Evolutionary conservation across 1,140 invertebrate genomes (phyloP), one percentile per base, ranked within the genome.

Genomic region (Drosophila parabipectinata): DNA sequence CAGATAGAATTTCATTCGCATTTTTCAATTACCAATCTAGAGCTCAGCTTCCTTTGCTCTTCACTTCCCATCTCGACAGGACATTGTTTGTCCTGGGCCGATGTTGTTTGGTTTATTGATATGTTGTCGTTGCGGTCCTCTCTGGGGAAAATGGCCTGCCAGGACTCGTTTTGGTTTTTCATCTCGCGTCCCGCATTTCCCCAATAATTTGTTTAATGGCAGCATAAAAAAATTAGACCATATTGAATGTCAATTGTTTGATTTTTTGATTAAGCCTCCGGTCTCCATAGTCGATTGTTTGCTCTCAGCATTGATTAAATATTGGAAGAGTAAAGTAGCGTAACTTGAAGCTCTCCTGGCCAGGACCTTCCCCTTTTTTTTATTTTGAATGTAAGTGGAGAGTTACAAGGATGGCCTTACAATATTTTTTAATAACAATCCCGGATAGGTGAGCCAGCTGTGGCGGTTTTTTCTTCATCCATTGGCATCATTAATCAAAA

Each of bases 241-340:
- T 90, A 90, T 90, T 90, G 88, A 90, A 90, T 90, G 88, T 90
- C 88, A 90, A 90, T 90, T 90, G 88, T 90, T 90, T 90, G 88
- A 90, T 81, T 90, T 90, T 90, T 83, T 80, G 82, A 90, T 90
- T 87, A 90, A 77, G 81, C 54, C 58, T 44, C 54, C 12, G 32
- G 39, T 61, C 63, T 61, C 63, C 57, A n/a, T 56, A 55, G 37
- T 50, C 56, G 50, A 45, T 53, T 66, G 69, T 80, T 76, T 78
- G 67, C 57, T 68, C 63, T 72, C 58, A 54, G 50, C 69, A 66
- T 76, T 90, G 87, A 90, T 84, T 78, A 88, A 90, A 90, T 90
- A 90, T 82, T 90, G 85, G 75, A 68, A 79, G 78, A 79, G 75
- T 76, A 74, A 74, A 83, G 72, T 58, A 60, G 55, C 61, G 85